Evolutionary conservation across 2,888 invertebrate species (phyloP).

Genomic region (Orchesella flavescens): DNA sequence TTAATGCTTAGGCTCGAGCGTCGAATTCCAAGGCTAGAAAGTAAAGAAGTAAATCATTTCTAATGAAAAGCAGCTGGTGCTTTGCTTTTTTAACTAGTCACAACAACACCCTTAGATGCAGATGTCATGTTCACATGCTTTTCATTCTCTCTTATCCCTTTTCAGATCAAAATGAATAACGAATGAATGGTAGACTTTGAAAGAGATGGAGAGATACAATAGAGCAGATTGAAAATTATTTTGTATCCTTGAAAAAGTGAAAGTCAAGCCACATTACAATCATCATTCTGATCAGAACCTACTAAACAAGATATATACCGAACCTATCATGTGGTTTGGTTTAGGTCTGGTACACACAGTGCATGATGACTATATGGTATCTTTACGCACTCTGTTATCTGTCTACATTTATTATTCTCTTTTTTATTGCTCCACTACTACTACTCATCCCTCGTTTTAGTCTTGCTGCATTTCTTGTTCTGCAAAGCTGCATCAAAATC

Average conservation of each 20-base stretch:
- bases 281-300: not conserved
- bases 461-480: slow-evolving; percentile 17
- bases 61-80: slow-evolving; percentile 46
- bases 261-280: not conserved
- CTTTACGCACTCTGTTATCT: not conserved
- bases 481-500: slow-evolving; percentile 14
- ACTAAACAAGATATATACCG: no score
- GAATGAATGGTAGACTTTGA: no score
- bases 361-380: not conserved
- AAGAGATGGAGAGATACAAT: not conserved
- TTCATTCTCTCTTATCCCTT: not conserved
- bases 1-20: not conserved
- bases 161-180: no score
- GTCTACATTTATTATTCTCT: slow-evolving; percentile 6
- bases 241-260: not conserved
- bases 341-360: not conserved
- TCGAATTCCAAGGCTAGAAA: not conserved
- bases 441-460: not conserved
- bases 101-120: no score
- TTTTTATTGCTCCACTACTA: not conserved
- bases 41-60: slow-evolving; percentile 18
- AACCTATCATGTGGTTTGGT: slow-evolving; percentile 6
- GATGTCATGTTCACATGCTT: slow-evolving; percentile 19
- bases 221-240: not conserved
- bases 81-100: slow-evolving; percentile 25